These are phyloP conservation scores for Bovichtus variegatus DNA, from an alignment of 2,797 vertebrate species.

Conservation along the genomic window DNA sequence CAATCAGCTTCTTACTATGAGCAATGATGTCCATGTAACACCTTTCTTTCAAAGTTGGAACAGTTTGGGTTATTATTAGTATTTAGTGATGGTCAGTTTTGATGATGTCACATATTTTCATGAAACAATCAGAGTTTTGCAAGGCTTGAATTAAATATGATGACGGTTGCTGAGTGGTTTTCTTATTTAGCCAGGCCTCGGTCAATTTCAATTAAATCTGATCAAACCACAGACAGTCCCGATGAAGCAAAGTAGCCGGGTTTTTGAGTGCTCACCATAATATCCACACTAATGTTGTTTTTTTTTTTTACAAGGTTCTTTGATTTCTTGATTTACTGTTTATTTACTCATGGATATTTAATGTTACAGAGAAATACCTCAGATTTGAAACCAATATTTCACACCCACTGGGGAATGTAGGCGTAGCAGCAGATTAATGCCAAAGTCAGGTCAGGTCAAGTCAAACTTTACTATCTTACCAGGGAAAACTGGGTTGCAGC, in stretches of 20 bases:
- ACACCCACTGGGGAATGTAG: background rate
- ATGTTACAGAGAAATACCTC: too few relatives aligned
- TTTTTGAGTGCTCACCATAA: background rate
- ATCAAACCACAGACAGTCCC: background rate
- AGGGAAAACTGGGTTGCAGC: too few relatives aligned
- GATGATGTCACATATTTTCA: background rate
- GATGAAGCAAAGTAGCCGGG: background rate
- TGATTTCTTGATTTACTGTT: background rate
- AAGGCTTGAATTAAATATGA: background rate
- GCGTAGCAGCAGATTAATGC: constrained; percentile 1
- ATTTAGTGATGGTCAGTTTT: background rate
- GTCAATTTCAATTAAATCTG: background rate
- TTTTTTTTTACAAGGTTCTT: background rate
- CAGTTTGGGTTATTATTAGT: background rate
- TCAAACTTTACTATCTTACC: too few relatives aligned
- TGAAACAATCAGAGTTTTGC: background rate
- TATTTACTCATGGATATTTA: background rate
- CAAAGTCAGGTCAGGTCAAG: too few relatives aligned
- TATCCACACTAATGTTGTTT: background rate
- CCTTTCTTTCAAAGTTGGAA: background rate
- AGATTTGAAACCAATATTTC: background rate
- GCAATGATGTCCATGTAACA: background rate
- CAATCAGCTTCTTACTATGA: too few relatives aligned
- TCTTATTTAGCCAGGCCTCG: background rate
- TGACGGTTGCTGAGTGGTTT: background rate